A percentile compares a stretch with the other conserved stretches of the same genome.
phyloP scores from a whole-genome alignment of 1,140 invertebrate genomes.

The Hyphantria cunea region DNA sequence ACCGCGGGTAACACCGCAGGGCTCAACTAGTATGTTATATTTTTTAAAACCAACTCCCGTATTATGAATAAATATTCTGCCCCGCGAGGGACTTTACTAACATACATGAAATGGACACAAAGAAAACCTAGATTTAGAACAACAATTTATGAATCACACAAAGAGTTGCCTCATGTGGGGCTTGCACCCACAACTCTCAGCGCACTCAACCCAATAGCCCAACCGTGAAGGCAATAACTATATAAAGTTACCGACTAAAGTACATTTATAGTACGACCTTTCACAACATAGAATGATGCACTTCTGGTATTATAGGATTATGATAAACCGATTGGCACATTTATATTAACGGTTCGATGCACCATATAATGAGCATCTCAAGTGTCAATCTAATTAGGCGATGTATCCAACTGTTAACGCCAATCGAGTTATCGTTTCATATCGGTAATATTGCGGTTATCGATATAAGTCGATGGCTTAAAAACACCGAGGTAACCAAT shows the following conservation, averaged over 20 bases:
- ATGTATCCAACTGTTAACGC: constrained; percentile 27
- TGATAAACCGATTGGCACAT: constrained; percentile 2
- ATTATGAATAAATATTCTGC: no score
- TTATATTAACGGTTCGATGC: constrained; percentile 27
- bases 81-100: no score
- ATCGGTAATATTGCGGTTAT: constrained; percentile 11
- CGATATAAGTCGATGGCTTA: neutral
- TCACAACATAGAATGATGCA: neutral
- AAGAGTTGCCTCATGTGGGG: no score
- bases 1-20: no score
- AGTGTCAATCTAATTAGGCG: constrained; percentile 48
- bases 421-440: constrained; percentile 11
- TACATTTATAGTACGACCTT: neutral
- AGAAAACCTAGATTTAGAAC: no score
- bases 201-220: no score
- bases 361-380: constrained; percentile 28
- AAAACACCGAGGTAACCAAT: neutral
- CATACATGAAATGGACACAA: no score
- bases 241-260: neutral
- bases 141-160: no score
- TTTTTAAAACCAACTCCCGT: no score
- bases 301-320: neutral
- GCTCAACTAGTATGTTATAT: no score
- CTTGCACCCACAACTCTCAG: no score
- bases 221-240: no score